Percentiles rank a stretch among this genome's conserved stretches.
phyloP scores from a whole-genome alignment of 2,888 invertebrate species.

The Coecobrya sp. region DNA sequence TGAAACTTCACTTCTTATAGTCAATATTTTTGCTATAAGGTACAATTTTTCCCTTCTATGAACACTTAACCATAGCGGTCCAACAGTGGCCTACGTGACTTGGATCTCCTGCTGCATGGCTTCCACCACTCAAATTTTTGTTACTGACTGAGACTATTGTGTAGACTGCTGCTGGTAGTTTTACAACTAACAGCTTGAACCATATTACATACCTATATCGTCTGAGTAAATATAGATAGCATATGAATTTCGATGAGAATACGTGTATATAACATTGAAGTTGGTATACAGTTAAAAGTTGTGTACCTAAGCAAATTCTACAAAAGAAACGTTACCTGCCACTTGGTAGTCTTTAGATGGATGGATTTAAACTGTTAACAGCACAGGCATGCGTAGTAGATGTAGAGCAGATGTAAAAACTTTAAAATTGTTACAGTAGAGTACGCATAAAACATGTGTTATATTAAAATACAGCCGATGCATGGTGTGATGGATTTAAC shows the following conservation, averaged over 20 bases:
- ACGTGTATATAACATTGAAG: not conserved
- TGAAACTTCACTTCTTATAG: not conserved
- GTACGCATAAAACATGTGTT: not conserved
- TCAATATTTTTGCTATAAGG: not conserved
- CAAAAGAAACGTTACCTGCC: conserved; percentile 71
- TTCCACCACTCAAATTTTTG: conserved; percentile 5
- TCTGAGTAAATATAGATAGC: not conserved
- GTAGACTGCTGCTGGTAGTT: not conserved
- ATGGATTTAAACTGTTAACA: not conserved
- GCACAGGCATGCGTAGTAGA: not conserved
- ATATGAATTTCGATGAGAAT: not conserved
- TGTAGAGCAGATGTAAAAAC: not conserved
- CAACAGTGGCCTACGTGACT: conserved; percentile 76
- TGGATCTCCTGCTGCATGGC: conserved; percentile 67
- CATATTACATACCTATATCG: not conserved
- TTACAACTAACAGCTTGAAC: not conserved
- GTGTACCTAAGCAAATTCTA: conserved; percentile 25
- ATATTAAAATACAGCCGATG: not conserved
- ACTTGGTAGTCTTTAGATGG: not conserved
- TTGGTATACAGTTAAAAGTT: not conserved
- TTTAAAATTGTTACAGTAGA: not conserved
- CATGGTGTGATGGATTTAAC: too few species aligned
- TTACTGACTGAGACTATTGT: not conserved
- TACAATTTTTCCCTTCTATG: not conserved
- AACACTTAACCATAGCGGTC: not conserved